A percentile compares a stretch with the other conserved stretches of the same genome.
Evolutionary conservation across 2,888 invertebrate species (phyloP).

Genomic region (Aspidiotus rigidus): DNA sequence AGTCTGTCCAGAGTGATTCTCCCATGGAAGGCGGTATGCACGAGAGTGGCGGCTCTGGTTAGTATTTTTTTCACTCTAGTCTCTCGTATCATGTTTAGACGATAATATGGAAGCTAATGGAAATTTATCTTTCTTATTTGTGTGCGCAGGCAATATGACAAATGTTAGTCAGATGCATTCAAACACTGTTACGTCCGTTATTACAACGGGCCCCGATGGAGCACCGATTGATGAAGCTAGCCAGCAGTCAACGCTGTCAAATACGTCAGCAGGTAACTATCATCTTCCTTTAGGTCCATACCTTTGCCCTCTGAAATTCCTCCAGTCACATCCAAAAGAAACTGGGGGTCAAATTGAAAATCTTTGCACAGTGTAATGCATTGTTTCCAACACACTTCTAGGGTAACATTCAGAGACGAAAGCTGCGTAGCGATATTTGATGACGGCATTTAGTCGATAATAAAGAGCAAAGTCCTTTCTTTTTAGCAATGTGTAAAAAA

Average conservation of each 20-base stretch:
- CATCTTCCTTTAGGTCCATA: no score
- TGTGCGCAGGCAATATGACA: slow-evolving; percentile 23
- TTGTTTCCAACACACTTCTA: not conserved
- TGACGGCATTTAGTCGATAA: no score
- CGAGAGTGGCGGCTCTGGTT: slow-evolving; percentile 47
- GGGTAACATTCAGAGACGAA: no score
- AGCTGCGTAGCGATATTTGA: no score
- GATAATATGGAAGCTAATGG: no score
- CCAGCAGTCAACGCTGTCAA: slow-evolving; percentile 84
- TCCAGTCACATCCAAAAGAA: no score
- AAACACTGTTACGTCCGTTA: slow-evolving; percentile 72
- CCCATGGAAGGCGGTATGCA: slow-evolving; percentile 40
- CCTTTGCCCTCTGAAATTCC: no score
- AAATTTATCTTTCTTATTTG: slow-evolving; percentile 1
- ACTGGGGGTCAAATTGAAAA: no score
- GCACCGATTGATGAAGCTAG: slow-evolving; percentile 81
- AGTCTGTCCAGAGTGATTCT: slow-evolving; percentile 25
- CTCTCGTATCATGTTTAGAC: not conserved
- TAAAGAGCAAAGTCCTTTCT: no score
- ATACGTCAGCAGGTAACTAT: slow-evolving; percentile 64
- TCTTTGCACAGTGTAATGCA: not conserved
- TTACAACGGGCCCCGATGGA: slow-evolving; percentile 85
- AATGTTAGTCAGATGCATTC: slow-evolving; percentile 30
- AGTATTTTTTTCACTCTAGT: not conserved
- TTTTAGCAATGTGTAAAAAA: no score